phyloP scores from a whole-genome alignment of 2,797 vertebrate genomes.

The Heteromormyrus szaboi region DNA sequence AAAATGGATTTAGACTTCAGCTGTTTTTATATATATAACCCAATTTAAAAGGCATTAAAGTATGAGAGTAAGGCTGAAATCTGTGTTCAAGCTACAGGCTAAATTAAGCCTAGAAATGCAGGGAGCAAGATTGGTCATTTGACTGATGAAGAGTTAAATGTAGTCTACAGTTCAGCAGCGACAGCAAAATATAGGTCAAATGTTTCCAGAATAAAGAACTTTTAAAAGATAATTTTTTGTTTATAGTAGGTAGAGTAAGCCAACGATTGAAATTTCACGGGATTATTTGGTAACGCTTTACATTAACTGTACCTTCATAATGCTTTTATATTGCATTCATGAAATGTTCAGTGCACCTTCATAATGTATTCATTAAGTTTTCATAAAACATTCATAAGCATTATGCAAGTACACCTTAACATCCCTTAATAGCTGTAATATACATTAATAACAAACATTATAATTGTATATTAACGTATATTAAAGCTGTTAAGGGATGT shows the following conservation, averaged over 20 bases:
- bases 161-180: conserved; percentile 43
- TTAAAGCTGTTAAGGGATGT: not conserved
- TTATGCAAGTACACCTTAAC: not conserved
- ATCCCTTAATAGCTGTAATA: not conserved
- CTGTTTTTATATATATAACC: not conserved
- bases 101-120: conserved; percentile 17
- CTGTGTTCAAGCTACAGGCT: conserved; percentile 4
- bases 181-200: conserved; percentile 59
- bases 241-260: conserved; percentile 54
- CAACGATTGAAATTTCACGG: conserved; percentile 57
- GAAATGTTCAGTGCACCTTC: not conserved
- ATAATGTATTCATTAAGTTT: not conserved
- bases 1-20: conserved; percentile 1
- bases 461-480: not conserved
- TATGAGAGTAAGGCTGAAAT: not conserved
- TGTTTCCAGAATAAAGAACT: conserved; percentile 33
- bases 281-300: not conserved
- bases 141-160: conserved; percentile 48
- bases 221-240: conserved; percentile 38
- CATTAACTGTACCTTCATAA: not conserved
- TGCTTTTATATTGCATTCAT: not conserved
- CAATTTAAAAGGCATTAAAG: not conserved
- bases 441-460: not conserved
- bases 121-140: conserved; percentile 30
- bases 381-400: not conserved